Evolutionary conservation across 2,113 vertebrate genomes (phyloP).

Genomic region (Thalassarche chlororhynchos): DNA sequence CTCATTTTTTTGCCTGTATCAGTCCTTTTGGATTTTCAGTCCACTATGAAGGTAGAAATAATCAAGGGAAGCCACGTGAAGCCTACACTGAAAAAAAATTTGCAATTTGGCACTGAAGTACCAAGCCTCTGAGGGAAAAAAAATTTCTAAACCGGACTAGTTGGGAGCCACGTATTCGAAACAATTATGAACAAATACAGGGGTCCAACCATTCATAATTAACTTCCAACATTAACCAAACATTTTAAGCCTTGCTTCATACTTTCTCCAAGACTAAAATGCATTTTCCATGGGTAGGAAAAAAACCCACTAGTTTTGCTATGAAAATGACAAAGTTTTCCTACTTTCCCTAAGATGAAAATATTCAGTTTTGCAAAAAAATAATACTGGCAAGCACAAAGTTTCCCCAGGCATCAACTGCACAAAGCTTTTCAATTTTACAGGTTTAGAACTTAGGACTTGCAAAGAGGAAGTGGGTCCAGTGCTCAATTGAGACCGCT

Average conservation of each 20-base stretch:
- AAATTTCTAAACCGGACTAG: background rate
- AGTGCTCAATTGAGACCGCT: background rate
- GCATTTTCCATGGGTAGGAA: background rate
- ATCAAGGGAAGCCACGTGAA: background rate
- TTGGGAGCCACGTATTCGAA: background rate
- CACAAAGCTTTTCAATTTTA: background rate
- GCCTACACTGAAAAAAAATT: background rate
- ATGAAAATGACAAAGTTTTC: background rate
- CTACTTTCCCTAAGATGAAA: background rate
- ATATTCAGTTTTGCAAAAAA: background rate
- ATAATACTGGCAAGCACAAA: background rate
- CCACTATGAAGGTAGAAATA: background rate
- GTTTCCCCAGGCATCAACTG: background rate
- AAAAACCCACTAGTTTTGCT: rapidly evolving
- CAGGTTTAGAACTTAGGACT: background rate
- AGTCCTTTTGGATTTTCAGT: background rate
- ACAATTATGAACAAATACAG: background rate
- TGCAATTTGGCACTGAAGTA: background rate
- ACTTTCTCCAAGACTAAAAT: background rate
- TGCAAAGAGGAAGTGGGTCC: background rate
- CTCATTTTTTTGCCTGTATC: background rate
- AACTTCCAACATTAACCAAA: background rate
- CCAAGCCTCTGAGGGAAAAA: background rate
- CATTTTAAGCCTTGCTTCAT: background rate
- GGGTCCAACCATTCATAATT: background rate